Percentiles rank a stretch among this genome's conserved stretches.
These are phyloP conservation scores for Gila robusta DNA, from an alignment of 2,797 vertebrate genomes.

Conservation along the genomic window DNA sequence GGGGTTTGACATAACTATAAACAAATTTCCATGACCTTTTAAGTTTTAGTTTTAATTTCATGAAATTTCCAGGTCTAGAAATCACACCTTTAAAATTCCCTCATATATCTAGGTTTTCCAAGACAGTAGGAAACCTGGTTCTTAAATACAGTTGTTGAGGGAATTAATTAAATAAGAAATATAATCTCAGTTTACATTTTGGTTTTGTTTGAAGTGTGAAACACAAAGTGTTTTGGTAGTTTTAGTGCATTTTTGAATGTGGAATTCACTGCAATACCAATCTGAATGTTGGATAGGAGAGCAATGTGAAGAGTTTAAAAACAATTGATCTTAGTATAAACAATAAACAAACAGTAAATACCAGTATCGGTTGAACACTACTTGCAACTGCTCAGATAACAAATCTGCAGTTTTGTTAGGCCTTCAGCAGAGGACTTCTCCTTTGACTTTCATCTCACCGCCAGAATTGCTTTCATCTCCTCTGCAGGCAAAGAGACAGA, in stretches of 20 bases:
- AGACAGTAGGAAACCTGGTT: not conserved
- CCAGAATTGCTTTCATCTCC: not conserved
- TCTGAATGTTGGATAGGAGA: not conserved
- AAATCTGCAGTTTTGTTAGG: not conserved
- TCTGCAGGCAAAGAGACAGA: conserved; percentile 90
- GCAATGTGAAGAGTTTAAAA: not conserved
- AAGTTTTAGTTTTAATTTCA: not conserved
- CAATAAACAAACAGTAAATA: not conserved
- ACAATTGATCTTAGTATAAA: not conserved
- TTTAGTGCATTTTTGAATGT: no score
- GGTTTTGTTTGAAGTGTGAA: not conserved
- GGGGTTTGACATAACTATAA: not conserved
- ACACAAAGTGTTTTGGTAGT: no score
- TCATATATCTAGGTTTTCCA: not conserved
- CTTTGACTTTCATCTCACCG: not conserved
- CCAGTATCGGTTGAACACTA: not conserved
- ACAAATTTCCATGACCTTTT: not conserved
- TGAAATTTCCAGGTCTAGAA: not conserved
- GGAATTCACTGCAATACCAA: no score
- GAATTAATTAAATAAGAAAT: not conserved
- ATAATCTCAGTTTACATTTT: not conserved
- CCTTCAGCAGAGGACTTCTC: not conserved
- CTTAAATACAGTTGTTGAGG: not conserved
- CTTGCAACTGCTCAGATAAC: not conserved
- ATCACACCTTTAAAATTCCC: not conserved